These are phyloP conservation scores for Psittacara wagleri DNA, from an alignment of 2,113 vertebrate genomes.

Conservation along the genomic window DNA sequence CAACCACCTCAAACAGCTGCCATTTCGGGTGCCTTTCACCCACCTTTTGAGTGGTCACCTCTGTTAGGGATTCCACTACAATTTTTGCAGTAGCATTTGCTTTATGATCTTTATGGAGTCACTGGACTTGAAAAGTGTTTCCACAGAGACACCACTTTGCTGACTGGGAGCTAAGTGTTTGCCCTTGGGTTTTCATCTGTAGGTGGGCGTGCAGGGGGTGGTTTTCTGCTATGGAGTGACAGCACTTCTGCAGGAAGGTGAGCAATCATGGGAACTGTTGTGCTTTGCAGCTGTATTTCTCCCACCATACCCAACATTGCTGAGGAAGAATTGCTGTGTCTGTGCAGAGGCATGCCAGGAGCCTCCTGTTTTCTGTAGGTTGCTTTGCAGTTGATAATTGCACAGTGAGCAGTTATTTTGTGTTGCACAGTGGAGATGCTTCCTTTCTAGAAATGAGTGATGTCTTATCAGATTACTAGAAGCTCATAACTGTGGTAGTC, in stretches of 20 bases:
- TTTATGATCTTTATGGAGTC: background rate
- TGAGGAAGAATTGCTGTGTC: rapidly evolving
- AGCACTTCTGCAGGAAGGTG: rapidly evolving
- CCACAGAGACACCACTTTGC: rapidly evolving
- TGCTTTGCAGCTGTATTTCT: background rate
- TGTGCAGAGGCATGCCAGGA: rapidly evolving
- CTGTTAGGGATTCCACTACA: background rate
- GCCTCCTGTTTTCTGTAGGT: background rate
- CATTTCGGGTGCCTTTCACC: background rate
- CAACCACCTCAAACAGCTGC: background rate
- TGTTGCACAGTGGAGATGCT: background rate
- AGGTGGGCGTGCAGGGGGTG: background rate
- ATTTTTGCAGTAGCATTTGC: rapidly evolving
- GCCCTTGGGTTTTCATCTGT: background rate
- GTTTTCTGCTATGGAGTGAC: background rate
- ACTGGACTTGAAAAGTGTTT: background rate
- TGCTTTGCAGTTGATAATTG: background rate
- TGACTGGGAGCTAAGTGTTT: background rate
- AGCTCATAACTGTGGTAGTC: background rate
- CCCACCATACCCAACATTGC: rapidly evolving
- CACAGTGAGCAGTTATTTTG: background rate
- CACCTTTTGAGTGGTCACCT: background rate
- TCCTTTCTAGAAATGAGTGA: background rate
- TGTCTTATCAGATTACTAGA: background rate
- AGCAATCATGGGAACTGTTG: background rate